phyloP scores from a whole-genome alignment of 2,797 vertebrate species.

The Brachymystax lenok region DNA sequence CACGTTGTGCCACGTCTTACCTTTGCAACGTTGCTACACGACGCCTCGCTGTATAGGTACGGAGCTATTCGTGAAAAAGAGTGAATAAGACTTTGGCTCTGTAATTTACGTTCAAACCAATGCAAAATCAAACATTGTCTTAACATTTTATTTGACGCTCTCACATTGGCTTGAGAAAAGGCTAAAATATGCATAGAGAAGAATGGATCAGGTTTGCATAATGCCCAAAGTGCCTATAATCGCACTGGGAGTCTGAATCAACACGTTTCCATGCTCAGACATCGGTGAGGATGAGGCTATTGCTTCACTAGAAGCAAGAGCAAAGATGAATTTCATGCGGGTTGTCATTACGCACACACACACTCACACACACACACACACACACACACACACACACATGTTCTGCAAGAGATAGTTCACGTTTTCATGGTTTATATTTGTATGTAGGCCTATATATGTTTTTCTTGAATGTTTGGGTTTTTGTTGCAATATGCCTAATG shows the following conservation, averaged over 20 bases:
- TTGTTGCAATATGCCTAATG: not conserved
- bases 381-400: constrained; percentile 15
- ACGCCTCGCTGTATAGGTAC: not conserved
- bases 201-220: constrained; percentile 30
- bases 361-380: no score
- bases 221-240: constrained; percentile 42
- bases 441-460: not conserved
- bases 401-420: not conserved
- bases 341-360: not conserved
- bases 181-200: constrained; percentile 26
- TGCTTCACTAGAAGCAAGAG: constrained; percentile 2
- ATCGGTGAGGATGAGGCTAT: constrained; percentile 21
- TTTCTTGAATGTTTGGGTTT: not conserved
- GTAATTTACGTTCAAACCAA: not conserved
- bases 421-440: not conserved
- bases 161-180: constrained; percentile 20
- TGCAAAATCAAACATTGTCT: not conserved
- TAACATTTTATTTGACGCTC: not conserved
- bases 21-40: no score
- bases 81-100: not conserved
- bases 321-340: not conserved
- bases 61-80: not conserved
- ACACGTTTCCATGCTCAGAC: constrained; percentile 36
- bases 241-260: constrained; percentile 41
- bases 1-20: no score